Evolutionary conservation across 2,113 vertebrate species (phyloP).

Genomic region (Hippocampus barbouri): DNA sequence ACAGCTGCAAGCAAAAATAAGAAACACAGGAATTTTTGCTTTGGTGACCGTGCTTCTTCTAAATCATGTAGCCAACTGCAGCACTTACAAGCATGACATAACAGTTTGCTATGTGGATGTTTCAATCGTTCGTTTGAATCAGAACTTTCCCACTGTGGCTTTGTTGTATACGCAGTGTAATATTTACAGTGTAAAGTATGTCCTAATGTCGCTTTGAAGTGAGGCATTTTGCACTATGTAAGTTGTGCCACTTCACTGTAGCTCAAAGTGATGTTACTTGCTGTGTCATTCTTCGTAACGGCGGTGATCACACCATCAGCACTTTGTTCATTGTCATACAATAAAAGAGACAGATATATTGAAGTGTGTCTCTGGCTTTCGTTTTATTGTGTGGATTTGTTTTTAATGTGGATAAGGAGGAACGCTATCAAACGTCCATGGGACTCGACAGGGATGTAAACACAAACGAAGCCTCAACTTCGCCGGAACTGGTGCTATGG

Average conservation of each 20-base stretch:
- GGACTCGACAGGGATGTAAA: no score
- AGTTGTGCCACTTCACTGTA: slow-evolving; percentile 49
- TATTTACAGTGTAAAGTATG: slow-evolving; percentile 48
- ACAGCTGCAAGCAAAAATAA: slow-evolving; percentile 33
- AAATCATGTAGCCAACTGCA: slow-evolving; percentile 34
- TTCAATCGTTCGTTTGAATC: slow-evolving; percentile 28
- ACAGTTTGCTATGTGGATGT: slow-evolving; percentile 36
- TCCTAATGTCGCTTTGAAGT: slow-evolving; percentile 45
- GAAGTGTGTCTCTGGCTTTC: slow-evolving; percentile 19
- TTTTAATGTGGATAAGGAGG: background rate
- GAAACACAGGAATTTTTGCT: slow-evolving; percentile 27
- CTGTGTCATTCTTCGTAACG: slow-evolving; percentile 49
- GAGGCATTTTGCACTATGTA: slow-evolving; percentile 62
- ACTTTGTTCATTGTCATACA: slow-evolving; percentile 41
- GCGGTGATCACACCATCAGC: slow-evolving; percentile 43
- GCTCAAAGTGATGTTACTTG: slow-evolving; percentile 51
- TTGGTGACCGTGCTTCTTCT: slow-evolving; percentile 49
- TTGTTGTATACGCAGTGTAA: slow-evolving; percentile 47
- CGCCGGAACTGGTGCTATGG: no score
- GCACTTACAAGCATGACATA: slow-evolving; percentile 59
- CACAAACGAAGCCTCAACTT: no score
- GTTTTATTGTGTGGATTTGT: background rate
- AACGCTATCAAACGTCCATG: no score
- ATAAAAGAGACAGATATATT: slow-evolving; percentile 56
- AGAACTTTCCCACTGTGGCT: slow-evolving; percentile 42